phyloP scores from a whole-genome alignment of 1,140 invertebrate genomes.

The Zophobas morio region DNA sequence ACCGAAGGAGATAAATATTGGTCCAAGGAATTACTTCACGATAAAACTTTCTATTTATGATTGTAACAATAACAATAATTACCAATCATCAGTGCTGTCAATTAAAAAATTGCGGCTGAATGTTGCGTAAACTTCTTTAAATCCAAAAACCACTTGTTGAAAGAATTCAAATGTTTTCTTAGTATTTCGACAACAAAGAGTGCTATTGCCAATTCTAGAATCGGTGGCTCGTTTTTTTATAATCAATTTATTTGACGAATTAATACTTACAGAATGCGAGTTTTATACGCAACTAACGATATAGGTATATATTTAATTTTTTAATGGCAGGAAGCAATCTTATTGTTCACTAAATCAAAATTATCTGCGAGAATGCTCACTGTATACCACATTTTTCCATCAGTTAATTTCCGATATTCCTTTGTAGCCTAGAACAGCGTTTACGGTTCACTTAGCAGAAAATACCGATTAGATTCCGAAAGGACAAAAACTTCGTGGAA shows the following conservation, averaged over 20 bases:
- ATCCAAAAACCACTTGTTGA: background rate
- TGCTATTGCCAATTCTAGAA: too few relatives aligned
- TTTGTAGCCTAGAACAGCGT: background rate
- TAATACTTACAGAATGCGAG: too few relatives aligned
- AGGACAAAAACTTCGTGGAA: background rate
- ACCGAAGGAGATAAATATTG: background rate
- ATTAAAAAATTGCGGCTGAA: background rate
- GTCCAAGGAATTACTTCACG: background rate
- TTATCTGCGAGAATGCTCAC: too few relatives aligned
- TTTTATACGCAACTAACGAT: too few relatives aligned
- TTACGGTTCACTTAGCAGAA: slow-evolving; percentile 3
- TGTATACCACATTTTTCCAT: too few relatives aligned
- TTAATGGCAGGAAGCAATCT: too few relatives aligned
- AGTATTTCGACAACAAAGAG: too few relatives aligned
- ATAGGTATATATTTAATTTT: too few relatives aligned
- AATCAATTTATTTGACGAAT: too few relatives aligned
- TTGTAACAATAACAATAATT: background rate
- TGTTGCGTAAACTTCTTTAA: background rate
- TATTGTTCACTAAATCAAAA: too few relatives aligned
- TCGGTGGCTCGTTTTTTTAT: too few relatives aligned
- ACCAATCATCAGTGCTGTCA: background rate
- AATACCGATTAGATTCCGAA: background rate
- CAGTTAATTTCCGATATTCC: background rate
- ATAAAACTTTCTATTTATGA: background rate
- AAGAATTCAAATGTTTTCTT: too few relatives aligned